phyloP scores from a whole-genome alignment of 2,888 invertebrate genomes.

The Elmis aenea region DNA sequence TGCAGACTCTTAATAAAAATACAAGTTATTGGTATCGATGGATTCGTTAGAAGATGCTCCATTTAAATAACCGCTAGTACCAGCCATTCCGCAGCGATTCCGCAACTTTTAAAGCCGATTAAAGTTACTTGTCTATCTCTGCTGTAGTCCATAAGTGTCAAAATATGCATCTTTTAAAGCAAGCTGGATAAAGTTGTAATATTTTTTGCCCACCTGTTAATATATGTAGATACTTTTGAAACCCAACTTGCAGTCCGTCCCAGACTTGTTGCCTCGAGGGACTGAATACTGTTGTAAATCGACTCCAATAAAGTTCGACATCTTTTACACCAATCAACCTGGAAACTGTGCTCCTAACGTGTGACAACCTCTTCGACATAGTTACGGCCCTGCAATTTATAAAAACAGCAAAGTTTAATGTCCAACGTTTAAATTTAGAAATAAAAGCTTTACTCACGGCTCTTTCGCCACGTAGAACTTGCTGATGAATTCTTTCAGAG shows the following conservation, averaged over 20 bases:
- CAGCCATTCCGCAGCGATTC: too few species aligned
- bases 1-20: too few species aligned
- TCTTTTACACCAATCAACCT: constrained; percentile 52
- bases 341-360: constrained; percentile 49
- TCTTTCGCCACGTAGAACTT: constrained; percentile 39
- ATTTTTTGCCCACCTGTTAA: constrained; percentile 57
- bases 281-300: constrained; percentile 58
- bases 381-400: constrained; percentile 26
- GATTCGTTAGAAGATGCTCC: too few species aligned
- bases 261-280: constrained; percentile 62
- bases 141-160: too few species aligned
- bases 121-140: too few species aligned
- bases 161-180: too few species aligned
- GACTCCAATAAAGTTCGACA: constrained; percentile 63
- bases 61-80: too few species aligned
- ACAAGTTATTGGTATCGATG: too few species aligned
- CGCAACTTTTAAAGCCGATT: too few species aligned
- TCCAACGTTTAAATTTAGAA: constrained; percentile 2
- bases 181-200: too few species aligned
- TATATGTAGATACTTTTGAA: constrained; percentile 60
- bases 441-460: constrained; percentile 27
- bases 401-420: too few species aligned
- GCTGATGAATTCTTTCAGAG: constrained; percentile 59
- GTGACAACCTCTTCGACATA: constrained; percentile 39
- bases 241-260: constrained; percentile 61